Conservation (phyloP, 2,113 vertebrate genomes). For the Elephantulus edwardii region DNA sequence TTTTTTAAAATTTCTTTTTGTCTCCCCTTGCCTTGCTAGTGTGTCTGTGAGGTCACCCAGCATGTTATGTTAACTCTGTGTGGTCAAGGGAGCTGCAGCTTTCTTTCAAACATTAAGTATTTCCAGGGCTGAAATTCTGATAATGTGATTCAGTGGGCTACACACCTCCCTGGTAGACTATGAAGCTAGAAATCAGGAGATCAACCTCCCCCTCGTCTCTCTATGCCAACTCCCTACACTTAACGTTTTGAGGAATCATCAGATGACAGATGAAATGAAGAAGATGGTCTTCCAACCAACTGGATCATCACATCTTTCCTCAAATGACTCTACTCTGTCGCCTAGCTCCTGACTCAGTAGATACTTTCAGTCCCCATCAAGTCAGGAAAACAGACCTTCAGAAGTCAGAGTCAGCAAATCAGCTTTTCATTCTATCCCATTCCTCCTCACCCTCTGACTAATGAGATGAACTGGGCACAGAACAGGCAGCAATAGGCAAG, state of each 20-base stretch:
- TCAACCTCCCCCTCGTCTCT: no score
- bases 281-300: neutral
- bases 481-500: neutral
- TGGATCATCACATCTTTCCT: neutral
- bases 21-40: neutral
- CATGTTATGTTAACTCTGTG: neutral
- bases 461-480: neutral
- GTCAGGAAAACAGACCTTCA: conserved; percentile 1
- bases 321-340: neutral
- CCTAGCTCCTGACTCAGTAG: neutral
- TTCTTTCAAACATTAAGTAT: neutral
- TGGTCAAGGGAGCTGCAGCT: neutral
- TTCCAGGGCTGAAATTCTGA: neutral
- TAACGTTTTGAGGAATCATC: neutral
- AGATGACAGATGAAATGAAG: neutral
- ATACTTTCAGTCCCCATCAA: neutral
- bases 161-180: neutral
- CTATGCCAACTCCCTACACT: neutral
- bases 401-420: neutral
- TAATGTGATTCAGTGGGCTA: neutral
- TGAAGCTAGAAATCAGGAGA: neutral
- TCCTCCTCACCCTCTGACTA: neutral
- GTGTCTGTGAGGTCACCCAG: neutral
- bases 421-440: neutral
- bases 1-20: neutral